These are phyloP conservation scores for Oscheius onirici DNA, from an alignment of 2,888 invertebrate genomes.

Conservation along the genomic window DNA sequence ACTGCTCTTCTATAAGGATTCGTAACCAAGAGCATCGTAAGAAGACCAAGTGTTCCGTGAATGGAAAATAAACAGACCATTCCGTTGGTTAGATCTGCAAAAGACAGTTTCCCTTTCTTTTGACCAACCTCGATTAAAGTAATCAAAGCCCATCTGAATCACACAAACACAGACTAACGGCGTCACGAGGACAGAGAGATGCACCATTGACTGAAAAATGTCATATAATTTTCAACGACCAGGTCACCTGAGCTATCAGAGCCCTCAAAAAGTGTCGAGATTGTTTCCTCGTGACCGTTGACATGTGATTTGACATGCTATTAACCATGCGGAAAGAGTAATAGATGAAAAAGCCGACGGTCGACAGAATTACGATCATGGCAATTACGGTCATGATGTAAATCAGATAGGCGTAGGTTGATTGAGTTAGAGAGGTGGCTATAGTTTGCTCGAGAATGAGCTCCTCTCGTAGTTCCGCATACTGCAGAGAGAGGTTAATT, in stretches of 20 bases:
- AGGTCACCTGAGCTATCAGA: constrained; percentile 9
- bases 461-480: background rate
- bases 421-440: background rate
- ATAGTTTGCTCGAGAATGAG: background rate
- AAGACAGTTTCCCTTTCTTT: background rate
- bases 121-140: constrained; percentile 1
- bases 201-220: constrained; percentile 4
- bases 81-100: background rate
- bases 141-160: background rate
- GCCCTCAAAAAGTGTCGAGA: constrained; percentile 10
- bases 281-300: constrained; percentile 1
- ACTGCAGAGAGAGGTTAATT: background rate
- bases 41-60: background rate
- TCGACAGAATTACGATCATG: background rate
- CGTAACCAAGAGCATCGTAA: background rate
- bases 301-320: background rate
- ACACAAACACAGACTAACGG: background rate
- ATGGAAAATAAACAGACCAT: background rate
- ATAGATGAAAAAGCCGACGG: background rate
- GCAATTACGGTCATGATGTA: constrained; percentile 3
- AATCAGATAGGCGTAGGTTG: background rate
- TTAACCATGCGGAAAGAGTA: background rate
- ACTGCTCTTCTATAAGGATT: background rate
- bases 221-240: background rate
- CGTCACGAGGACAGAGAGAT: background rate